phyloP scores from a whole-genome alignment of 2,888 invertebrate species.

The Autographa pulchrina region DNA sequence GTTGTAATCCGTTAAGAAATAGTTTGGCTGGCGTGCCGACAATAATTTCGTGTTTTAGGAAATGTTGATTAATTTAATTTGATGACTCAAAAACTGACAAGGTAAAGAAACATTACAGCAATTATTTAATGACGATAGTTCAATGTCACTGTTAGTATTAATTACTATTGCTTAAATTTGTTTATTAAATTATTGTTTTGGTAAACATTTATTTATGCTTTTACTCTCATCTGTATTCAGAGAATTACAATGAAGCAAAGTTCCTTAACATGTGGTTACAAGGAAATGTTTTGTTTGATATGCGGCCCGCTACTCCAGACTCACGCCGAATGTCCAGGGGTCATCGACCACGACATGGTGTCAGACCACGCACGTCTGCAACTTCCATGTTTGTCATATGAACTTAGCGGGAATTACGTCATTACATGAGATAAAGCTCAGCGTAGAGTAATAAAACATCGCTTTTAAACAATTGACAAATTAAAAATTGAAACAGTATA shows the following conservation, averaged over 20 bases:
- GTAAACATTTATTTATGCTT: not conserved
- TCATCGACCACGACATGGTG: constrained; percentile 76
- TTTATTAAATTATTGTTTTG: not conserved
- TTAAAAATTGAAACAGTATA: not conserved
- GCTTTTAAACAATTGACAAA: not conserved
- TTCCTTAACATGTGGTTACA: constrained; percentile 49
- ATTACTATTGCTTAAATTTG: not conserved
- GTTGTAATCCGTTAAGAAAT: constrained; percentile 35
- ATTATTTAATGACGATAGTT: constrained; percentile 5
- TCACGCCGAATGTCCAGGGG: constrained; percentile 75
- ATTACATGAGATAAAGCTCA: constrained; percentile 19
- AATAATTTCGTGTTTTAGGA: not conserved
- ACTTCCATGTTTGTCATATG: constrained; percentile 54
- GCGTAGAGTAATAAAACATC: not conserved
- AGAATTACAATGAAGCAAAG: constrained; percentile 19
- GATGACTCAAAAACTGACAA: constrained; percentile 4
- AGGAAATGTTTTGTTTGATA: constrained; percentile 71
- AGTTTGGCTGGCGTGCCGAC: constrained; percentile 12
- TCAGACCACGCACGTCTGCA: constrained; percentile 52
- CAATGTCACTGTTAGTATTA: constrained; percentile 3
- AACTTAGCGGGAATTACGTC: constrained; percentile 60
- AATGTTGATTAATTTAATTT: constrained; percentile 5
- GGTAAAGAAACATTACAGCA: not conserved
- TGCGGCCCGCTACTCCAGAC: constrained; percentile 74
- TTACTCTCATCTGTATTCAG: not conserved